Conservation (phyloP, 2,888 invertebrate genomes). For the Cosmorhoe ocellata region DNA sequence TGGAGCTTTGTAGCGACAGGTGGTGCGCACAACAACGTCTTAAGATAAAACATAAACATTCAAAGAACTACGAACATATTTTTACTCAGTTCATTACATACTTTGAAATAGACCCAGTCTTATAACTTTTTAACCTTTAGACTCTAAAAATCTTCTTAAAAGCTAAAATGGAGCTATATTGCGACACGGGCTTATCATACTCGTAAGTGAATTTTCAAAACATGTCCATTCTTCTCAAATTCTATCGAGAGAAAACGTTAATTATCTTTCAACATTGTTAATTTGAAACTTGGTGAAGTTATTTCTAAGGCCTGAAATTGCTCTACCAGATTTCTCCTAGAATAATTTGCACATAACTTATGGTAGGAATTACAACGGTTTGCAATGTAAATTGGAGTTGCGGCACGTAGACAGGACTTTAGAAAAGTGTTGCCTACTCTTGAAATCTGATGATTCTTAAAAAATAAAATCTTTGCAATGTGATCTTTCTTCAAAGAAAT, state of each 20-base stretch:
- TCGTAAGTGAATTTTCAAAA: no score
- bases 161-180: no score
- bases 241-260: slow-evolving; percentile 14
- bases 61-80: no score
- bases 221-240: slow-evolving; percentile 11
- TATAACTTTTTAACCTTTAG: no score
- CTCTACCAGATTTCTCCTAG: slow-evolving; percentile 26
- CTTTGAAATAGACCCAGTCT: no score
- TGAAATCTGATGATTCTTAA: slow-evolving; percentile 3
- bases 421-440: slow-evolving; percentile 26
- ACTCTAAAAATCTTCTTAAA: no score
- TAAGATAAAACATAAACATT: no score
- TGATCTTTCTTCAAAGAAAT: no score
- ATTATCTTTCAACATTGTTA: slow-evolving; percentile 22
- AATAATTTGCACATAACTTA: slow-evolving; percentile 19
- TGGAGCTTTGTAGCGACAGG: neutral
- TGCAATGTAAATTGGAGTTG: slow-evolving; percentile 14
- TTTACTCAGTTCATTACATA: no score
- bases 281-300: slow-evolving; percentile 8
- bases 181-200: no score
- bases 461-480: no score
- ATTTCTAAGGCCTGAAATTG: slow-evolving; percentile 6
- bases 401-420: slow-evolving; percentile 15
- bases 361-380: slow-evolving; percentile 15
- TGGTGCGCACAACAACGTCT: no score